These are phyloP conservation scores for Microplitis deprimator DNA, from an alignment of 2,888 invertebrate genomes.

Conservation along the genomic window DNA sequence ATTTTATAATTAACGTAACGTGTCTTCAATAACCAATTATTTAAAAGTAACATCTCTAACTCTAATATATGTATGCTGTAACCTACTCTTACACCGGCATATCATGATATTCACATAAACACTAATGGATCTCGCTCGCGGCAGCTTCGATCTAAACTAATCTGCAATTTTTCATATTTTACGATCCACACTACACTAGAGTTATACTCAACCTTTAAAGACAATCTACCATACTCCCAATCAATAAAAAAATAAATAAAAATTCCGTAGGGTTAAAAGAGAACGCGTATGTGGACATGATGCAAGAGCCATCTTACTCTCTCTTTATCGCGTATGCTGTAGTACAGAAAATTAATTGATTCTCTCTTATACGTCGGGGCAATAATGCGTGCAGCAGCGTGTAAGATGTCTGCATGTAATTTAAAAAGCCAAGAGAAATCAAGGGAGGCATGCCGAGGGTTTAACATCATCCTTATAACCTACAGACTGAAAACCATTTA, in stretches of 20 bases:
- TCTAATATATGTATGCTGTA: not conserved
- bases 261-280: slow-evolving; percentile 14
- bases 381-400: slow-evolving; percentile 5
- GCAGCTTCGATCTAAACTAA: slow-evolving; percentile 65
- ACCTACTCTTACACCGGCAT: not conserved
- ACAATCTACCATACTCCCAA: too few species aligned
- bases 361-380: slow-evolving; percentile 20
- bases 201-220: not conserved
- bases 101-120: slow-evolving; percentile 37
- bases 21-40: slow-evolving; percentile 52
- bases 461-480: too few species aligned
- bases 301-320: not conserved
- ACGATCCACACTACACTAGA: slow-evolving; percentile 43
- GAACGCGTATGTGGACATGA: slow-evolving; percentile 8
- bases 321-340: not conserved
- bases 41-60: slow-evolving; percentile 48
- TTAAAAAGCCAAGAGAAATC: not conserved
- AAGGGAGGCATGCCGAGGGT: too few species aligned
- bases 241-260: too few species aligned
- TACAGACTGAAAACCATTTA: too few species aligned
- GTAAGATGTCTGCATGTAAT: not conserved
- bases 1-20: slow-evolving; percentile 69
- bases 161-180: slow-evolving; percentile 62
- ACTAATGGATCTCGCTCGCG: slow-evolving; percentile 54
- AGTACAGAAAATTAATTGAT: slow-evolving; percentile 51